Conservation (phyloP, 2,888 invertebrate species). For the Ryuthela nishihirai region DNA sequence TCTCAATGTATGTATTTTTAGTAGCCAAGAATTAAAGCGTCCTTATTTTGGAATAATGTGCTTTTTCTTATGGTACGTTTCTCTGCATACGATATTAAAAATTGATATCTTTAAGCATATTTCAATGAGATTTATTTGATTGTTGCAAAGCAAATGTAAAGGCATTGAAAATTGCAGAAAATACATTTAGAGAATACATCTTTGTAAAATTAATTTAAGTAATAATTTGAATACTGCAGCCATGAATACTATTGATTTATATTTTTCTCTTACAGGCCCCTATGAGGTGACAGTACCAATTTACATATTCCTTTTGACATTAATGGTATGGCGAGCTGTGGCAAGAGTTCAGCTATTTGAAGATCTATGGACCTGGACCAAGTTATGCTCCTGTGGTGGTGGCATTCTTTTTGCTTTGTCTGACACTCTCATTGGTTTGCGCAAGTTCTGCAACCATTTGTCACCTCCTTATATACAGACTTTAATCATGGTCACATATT, state of each 20-base stretch:
- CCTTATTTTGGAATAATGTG: too few species aligned
- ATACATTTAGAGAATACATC: too few species aligned
- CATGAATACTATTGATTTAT: too few species aligned
- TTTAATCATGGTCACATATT: slow-evolving; percentile 83
- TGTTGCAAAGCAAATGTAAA: too few species aligned
- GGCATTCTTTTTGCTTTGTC: slow-evolving; percentile 72
- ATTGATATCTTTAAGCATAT: too few species aligned
- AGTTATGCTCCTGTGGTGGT: slow-evolving; percentile 65
- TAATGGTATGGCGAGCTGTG: slow-evolving; percentile 79
- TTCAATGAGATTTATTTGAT: too few species aligned
- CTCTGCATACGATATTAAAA: too few species aligned
- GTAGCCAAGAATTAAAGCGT: too few species aligned
- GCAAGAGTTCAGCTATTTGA: slow-evolving; percentile 62
- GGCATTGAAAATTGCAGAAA: too few species aligned
- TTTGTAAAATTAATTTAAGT: too few species aligned
- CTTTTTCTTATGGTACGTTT: too few species aligned
- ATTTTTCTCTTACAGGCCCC: neutral
- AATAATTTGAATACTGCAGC: too few species aligned
- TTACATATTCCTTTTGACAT: slow-evolving; percentile 67
- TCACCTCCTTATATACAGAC: slow-evolving; percentile 45
- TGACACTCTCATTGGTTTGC: slow-evolving; percentile 72
- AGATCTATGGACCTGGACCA: slow-evolving; percentile 66
- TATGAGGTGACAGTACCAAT: slow-evolving; percentile 57
- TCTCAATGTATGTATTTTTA: neutral
- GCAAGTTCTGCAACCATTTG: slow-evolving; percentile 60